phyloP scores from a whole-genome alignment of 2,797 vertebrate species.

The Coilia nasus region DNA sequence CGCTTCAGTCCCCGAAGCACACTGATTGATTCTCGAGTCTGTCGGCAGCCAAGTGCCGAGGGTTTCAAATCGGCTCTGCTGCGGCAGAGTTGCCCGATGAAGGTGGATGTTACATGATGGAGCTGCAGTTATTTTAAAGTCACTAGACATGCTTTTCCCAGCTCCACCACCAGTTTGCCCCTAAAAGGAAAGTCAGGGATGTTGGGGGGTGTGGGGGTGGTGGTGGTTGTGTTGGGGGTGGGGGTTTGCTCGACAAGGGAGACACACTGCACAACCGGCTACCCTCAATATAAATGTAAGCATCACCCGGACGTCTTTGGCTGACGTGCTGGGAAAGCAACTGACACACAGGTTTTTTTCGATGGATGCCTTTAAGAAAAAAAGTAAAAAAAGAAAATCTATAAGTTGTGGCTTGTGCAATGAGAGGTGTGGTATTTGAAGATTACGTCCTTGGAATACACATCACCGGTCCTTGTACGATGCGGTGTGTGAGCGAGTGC shows the following conservation, averaged over 20 bases:
- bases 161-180: not conserved
- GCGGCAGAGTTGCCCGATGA: not conserved
- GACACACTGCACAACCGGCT: not conserved
- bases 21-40: constrained; percentile 5
- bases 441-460: not conserved
- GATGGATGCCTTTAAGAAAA: not conserved
- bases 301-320: not conserved
- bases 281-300: not conserved
- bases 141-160: not conserved
- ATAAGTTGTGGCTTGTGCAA: not conserved
- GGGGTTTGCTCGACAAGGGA: not conserved
- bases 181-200: too few relatives aligned
- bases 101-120: constrained; percentile 2
- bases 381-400: not conserved
- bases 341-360: not conserved
- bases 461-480: not conserved
- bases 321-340: not conserved
- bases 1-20: not conserved
- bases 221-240: not conserved
- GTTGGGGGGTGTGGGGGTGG: too few relatives aligned
- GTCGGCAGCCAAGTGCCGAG: not conserved
- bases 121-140: not conserved
- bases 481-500: not conserved
- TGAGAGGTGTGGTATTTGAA: not conserved
- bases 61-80: not conserved